Evolutionary conservation across 2,888 invertebrate genomes (phyloP), one percentile per base, ranked within the genome.

Genomic region (Cheilosia vulpina): DNA sequence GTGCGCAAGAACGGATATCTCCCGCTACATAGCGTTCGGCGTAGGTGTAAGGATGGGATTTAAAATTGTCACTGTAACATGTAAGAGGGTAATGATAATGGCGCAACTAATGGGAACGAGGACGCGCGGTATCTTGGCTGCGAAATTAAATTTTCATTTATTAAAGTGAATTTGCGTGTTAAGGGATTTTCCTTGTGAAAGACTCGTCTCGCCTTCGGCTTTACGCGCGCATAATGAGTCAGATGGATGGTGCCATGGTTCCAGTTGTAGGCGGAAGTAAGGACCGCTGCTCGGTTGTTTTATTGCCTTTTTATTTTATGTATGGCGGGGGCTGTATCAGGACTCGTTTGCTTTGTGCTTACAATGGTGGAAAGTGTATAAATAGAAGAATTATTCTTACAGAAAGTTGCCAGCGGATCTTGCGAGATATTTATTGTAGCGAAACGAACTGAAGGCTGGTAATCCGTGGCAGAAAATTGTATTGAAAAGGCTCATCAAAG

Each of bases 91-190:
- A 84, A 84, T 84, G 84, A 84, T 84, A 80, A 84, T 84, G 84
- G 84, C 66, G 75, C 71, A 80, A 84, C 84, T 77, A 77, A 82
- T 71, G 82, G 65, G 58, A 69, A 58, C 21, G n/a, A 50, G 57
- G 52, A 34, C 47, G 6, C 52, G 52, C 24, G 58, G 71, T 57
- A 38, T 57, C 38, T 13, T 38, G 15, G 6, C 34, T n/a, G n/a
- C 17, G 13, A 84, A 84, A 79, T 84, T 84, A 84, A 73, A 84
- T 84, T 84, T 84, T 79, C 79, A 84, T 84, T 80, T 80, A 80
- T 84, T 80, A 75, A 84, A 84, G 84, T 84, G 84, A 84, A 84
- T 84, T 84, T 84, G 69, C 71, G 84, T 84, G 84, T 84, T 77
- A 71, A 76, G 66, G 84, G 84, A 84, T 84, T 84, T 80, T 75